Percentiles rank a stretch among this genome's conserved stretches.
Evolutionary conservation across 2,113 vertebrate genomes (phyloP).

Genomic region (Petromus typicus): DNA sequence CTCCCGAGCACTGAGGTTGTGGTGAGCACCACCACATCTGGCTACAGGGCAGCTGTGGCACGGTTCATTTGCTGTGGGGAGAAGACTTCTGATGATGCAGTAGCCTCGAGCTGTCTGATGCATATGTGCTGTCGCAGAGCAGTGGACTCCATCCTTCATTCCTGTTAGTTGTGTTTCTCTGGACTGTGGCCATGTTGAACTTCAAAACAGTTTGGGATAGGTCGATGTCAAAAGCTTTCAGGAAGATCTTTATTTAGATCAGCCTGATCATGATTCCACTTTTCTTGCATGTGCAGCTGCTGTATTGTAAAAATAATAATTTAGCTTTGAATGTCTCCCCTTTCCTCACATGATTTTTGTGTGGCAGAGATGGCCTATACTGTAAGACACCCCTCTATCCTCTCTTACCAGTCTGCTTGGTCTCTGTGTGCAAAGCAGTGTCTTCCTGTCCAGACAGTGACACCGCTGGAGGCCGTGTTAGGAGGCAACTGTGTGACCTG

Average conservation of each 20-base stretch:
- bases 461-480: neutral
- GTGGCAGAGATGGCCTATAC: neutral
- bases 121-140: neutral
- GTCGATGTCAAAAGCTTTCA: neutral
- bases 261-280: neutral
- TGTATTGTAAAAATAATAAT: neutral
- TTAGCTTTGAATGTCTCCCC: neutral
- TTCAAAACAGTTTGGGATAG: neutral
- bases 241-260: neutral
- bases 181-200: neutral
- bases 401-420: no score
- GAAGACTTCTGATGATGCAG: neutral
- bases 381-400: neutral
- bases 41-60: no score
- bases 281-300: neutral
- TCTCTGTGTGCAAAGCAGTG: fast-evolving
- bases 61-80: fast-evolving
- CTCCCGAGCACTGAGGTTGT: neutral
- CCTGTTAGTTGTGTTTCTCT: neutral
- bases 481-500: no score
- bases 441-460: no score
- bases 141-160: neutral
- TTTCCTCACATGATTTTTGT: neutral
- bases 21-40: neutral
- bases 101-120: neutral